These are phyloP conservation scores for Agriopis marginaria DNA, from an alignment of 2,888 invertebrate species.

Conservation along the genomic window DNA sequence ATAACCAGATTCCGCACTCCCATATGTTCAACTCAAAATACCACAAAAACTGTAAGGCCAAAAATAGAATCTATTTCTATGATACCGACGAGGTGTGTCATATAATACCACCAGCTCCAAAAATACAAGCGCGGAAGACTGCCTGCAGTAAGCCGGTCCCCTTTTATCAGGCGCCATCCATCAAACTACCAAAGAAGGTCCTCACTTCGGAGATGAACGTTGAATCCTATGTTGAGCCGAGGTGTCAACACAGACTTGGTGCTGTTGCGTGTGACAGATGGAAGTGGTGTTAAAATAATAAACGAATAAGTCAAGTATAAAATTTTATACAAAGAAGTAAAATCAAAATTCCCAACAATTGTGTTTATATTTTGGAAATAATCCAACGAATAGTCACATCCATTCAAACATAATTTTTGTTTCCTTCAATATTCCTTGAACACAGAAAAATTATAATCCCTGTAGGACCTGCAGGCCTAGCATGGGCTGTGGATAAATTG, in stretches of 20 bases:
- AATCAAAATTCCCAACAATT: neutral
- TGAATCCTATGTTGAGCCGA: conserved; percentile 48
- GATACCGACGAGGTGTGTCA: conserved; percentile 45
- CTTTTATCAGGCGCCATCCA: conserved; percentile 35
- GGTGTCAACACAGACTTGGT: neutral
- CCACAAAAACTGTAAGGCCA: conserved; percentile 58
- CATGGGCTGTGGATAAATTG: too few relatives aligned
- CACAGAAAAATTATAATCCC: neutral
- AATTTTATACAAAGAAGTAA: neutral
- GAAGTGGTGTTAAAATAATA: neutral
- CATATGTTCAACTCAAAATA: conserved; percentile 64
- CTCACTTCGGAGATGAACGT: conserved; percentile 60
- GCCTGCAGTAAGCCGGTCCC: conserved; percentile 30
- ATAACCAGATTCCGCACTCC: conserved; percentile 55
- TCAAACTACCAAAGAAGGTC: conserved; percentile 58
- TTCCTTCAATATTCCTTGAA: neutral
- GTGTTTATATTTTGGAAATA: neutral
- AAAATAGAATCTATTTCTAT: conserved; percentile 35
- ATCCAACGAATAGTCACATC: neutral
- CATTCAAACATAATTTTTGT: neutral
- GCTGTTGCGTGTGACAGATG: neutral
- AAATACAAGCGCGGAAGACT: neutral
- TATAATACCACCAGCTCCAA: conserved; percentile 15
- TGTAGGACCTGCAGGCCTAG: neutral
- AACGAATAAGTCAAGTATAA: neutral